These are phyloP conservation scores for Trogon melanurus DNA, from an alignment of 2,113 vertebrate genomes.

Conservation along the genomic window DNA sequence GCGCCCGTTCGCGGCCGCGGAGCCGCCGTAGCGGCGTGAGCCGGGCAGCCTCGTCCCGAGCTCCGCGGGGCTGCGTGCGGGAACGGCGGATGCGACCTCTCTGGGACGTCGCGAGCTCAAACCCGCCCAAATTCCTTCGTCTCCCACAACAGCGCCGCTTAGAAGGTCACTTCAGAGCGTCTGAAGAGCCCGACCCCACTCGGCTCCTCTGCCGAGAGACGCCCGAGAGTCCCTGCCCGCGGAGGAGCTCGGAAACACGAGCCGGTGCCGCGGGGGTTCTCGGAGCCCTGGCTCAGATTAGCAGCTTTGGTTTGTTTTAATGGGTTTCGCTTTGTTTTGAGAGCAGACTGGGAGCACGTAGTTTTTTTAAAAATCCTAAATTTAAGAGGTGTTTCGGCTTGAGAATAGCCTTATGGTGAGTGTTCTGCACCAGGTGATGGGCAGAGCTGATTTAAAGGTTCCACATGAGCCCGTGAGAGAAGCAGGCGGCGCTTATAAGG, in stretches of 20 bases:
- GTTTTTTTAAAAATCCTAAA: not conserved
- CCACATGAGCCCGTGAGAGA: fast-evolving
- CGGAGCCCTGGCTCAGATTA: not conserved
- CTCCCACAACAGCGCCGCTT: fast-evolving
- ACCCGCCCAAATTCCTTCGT: fast-evolving
- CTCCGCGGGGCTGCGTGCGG: no score
- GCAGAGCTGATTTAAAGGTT: not conserved
- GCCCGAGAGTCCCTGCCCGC: fast-evolving
- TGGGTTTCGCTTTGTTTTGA: not conserved
- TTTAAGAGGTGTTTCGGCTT: not conserved
- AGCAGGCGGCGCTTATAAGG: fast-evolving
- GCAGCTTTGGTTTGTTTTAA: not conserved
- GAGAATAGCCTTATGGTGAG: fast-evolving
- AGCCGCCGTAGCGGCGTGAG: not conserved
- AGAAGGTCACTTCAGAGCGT: fast-evolving
- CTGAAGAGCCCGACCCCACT: no score
- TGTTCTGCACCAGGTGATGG: not conserved
- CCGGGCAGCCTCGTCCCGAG: fast-evolving
- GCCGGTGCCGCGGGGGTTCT: fast-evolving
- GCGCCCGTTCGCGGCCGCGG: no score
- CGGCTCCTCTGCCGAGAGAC: no score
- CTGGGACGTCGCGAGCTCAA: fast-evolving
- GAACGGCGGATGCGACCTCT: fast-evolving
- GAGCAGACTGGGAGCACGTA: fast-evolving
- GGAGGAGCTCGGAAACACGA: fast-evolving